These are phyloP conservation scores for Rhynchotus rufescens DNA, from an alignment of 2,797 vertebrate genomes.

Conservation along the genomic window DNA sequence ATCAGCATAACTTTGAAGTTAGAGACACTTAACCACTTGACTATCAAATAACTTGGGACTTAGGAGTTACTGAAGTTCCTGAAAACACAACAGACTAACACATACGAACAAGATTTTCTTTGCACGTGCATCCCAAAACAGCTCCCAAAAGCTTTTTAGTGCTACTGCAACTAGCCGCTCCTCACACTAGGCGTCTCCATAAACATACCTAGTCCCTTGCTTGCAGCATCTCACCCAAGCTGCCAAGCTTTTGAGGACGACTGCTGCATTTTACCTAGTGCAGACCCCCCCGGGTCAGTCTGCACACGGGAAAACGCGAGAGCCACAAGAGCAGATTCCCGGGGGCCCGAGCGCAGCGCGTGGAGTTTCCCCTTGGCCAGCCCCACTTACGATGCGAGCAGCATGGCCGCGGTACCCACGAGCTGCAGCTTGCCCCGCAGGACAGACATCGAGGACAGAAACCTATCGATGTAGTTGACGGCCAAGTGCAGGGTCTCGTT, in stretches of 20 bases:
- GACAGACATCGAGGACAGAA: slow-evolving; percentile 98
- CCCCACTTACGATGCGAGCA: slow-evolving; percentile 95
- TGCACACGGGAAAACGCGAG: not conserved
- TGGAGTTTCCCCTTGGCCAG: not conserved
- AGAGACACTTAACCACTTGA: not conserved
- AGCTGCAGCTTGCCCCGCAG: slow-evolving; percentile 96
- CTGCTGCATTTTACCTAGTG: not conserved
- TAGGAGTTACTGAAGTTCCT: not conserved
- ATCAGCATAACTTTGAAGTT: not conserved
- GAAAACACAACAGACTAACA: not conserved
- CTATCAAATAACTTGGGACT: not conserved
- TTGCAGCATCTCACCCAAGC: not conserved
- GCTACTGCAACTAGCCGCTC: not conserved
- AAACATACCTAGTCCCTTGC: not conserved
- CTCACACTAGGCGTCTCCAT: not conserved
- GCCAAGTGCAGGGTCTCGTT: slow-evolving; percentile 96
- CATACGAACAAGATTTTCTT: not conserved
- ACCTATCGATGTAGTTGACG: slow-evolving; percentile 98
- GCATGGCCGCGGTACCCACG: slow-evolving; percentile 98
- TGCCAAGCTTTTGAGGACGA: not conserved
- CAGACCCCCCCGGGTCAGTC: not conserved
- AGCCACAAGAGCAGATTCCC: not conserved
- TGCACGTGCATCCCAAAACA: not conserved
- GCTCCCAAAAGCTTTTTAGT: not conserved
- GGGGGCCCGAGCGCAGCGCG: not conserved